phyloP scores from a whole-genome alignment of 2,797 vertebrate species.

The Glyptemys insculpta region DNA sequence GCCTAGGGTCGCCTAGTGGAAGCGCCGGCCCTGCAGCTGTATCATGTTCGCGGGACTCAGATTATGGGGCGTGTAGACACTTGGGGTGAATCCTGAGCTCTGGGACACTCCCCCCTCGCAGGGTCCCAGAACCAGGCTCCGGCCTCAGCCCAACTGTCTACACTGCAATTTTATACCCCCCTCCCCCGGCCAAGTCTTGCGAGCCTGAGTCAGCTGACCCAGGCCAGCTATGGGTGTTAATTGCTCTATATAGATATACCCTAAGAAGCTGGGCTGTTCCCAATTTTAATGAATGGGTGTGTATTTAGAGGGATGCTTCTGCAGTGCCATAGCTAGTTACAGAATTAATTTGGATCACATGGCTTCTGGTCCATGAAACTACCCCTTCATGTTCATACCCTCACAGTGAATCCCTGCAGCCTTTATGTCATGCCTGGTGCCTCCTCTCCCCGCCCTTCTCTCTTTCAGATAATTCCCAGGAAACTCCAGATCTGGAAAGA shows the following conservation, averaged over 20 bases:
- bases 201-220: too few relatives aligned
- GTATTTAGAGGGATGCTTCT: not conserved
- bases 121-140: too few relatives aligned
- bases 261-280: not conserved
- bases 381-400: not conserved
- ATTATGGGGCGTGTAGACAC: too few relatives aligned
- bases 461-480: not conserved
- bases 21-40: too few relatives aligned
- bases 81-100: too few relatives aligned
- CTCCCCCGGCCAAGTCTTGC: too few relatives aligned
- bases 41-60: too few relatives aligned
- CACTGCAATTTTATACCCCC: too few relatives aligned
- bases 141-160: too few relatives aligned
- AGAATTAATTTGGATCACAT: conserved; percentile 30
- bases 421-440: not conserved
- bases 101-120: too few relatives aligned
- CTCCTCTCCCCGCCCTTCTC: not conserved
- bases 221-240: too few relatives aligned
- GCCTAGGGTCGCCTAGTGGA: too few relatives aligned
- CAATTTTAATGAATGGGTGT: not conserved
- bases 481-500: not conserved
- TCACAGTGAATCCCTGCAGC: conserved; percentile 6
- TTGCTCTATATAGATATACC: not conserved
- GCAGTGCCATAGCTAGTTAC: conserved; percentile 17
- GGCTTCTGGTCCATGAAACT: not conserved